Evolutionary conservation across 2,888 invertebrate genomes (phyloP), one percentile per base, ranked within the genome.

Genomic region (Eutolmus rufibarbis): DNA sequence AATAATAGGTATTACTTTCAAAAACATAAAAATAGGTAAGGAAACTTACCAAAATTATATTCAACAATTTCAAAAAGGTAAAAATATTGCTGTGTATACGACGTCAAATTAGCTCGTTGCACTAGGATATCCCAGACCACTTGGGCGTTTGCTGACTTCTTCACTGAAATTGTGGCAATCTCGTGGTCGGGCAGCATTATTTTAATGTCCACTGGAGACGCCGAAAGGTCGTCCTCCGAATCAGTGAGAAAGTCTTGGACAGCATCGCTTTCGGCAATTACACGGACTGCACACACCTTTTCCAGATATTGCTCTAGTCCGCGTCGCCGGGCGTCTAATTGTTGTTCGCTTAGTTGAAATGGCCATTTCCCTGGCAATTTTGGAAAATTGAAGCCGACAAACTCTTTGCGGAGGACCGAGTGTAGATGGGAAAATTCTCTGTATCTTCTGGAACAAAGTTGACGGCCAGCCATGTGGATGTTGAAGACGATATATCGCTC

Each of bases 351-450:
- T 90, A 99, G 94, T 92, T 96, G 96, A 92, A 99, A 99, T 87
- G 98, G 98, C 98, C 99, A 99, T 93, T 99, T 99, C 88, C 99
- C 98, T 0, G 99, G 99, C 90, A 99, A 93, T 93, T 98, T 98
- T 0, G 99, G 99, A 92, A 99, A 99, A 93, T 96, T 97, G 92
- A 98, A 99, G 87, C 96, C 99, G 89, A 96, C 94, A 92, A 99
- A 99, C 93, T 99, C 98, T 92, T 98, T 97, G 92, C 98, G 97
- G 87, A 99, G 94, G 90, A 96, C 96, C 90, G 96, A 95, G 91
- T 99, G 97, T 88, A 99, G 93, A 89, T 96, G 96, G 9, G 98
- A 95, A 92, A 99, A 99, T 93, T 99, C 99, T 88, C 98, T 95
- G 92, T 99, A 99, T 57, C 99, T 94, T 84, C 99, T 94, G 82